These are phyloP conservation scores for Hyperoplus immaculatus DNA, from an alignment of 2,797 vertebrate genomes.

Conservation along the genomic window DNA sequence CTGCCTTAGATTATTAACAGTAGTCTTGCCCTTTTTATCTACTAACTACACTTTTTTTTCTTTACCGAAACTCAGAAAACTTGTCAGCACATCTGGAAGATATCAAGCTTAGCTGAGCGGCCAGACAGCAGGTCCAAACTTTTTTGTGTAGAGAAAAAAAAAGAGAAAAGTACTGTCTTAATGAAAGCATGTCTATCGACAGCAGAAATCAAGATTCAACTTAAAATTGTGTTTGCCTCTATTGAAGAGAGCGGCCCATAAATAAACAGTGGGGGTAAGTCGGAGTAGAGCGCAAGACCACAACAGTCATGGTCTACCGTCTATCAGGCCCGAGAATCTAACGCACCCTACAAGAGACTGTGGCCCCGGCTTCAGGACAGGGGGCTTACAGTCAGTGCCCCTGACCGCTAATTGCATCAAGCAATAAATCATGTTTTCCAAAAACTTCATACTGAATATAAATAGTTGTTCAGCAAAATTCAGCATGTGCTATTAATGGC, in stretches of 20 bases:
- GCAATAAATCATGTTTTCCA: constrained; percentile 77
- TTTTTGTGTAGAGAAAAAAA: constrained; percentile 35
- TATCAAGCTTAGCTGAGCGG: constrained; percentile 75
- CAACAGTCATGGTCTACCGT: constrained; percentile 68
- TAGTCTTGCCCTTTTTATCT: constrained; percentile 48
- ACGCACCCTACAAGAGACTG: constrained; percentile 48
- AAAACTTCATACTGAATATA: constrained; percentile 77
- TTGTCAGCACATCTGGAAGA: constrained; percentile 84
- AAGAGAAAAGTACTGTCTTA: constrained; percentile 47
- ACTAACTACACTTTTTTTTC: constrained; percentile 24
- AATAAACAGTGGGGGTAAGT: constrained; percentile 75
- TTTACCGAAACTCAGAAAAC: constrained; percentile 70
- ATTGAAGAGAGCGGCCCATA: constrained; percentile 72
- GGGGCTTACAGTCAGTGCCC: constrained; percentile 59
- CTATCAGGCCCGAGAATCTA: constrained; percentile 75
- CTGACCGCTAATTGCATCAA: constrained; percentile 77
- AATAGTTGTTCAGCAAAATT: constrained; percentile 78
- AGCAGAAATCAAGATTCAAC: constrained; percentile 72
- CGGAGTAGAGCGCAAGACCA: constrained; percentile 62
- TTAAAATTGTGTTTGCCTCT: constrained; percentile 76
- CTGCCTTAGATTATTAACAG: constrained; percentile 54
- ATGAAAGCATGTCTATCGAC: constrained; percentile 80
- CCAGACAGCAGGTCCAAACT: constrained; percentile 75
- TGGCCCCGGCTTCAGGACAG: constrained; percentile 56
- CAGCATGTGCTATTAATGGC: constrained; percentile 69